These are phyloP conservation scores for Hemithea aestivaria DNA, from an alignment of 2,888 invertebrate genomes.

Conservation along the genomic window DNA sequence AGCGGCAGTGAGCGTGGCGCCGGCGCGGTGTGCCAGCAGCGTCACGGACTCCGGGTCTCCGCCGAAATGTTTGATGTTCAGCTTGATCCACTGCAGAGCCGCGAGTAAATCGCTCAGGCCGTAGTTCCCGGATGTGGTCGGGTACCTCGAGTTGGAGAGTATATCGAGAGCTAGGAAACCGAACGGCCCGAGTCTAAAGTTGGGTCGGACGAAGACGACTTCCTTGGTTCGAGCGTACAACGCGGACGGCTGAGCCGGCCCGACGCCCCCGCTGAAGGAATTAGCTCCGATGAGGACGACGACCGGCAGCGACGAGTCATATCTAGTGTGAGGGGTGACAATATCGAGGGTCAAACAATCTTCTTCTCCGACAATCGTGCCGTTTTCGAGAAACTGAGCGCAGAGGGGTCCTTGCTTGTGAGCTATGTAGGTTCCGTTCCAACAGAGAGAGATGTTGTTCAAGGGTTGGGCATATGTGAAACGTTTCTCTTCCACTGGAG, in stretches of 20 bases:
- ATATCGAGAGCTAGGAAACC: constrained; percentile 90
- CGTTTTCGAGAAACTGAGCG: constrained; percentile 83
- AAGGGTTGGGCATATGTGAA: constrained; percentile 85
- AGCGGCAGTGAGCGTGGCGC: constrained; percentile 90
- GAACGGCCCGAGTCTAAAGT: constrained; percentile 87
- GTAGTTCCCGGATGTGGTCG: constrained; percentile 90
- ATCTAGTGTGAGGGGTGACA: constrained; percentile 88
- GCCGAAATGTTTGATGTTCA: constrained; percentile 91
- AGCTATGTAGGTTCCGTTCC: constrained; percentile 86
- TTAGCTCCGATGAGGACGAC: constrained; percentile 90
- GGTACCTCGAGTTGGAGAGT: constrained; percentile 84
- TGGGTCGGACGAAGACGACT: constrained; percentile 91
- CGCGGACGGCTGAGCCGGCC: constrained; percentile 86
- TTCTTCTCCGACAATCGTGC: constrained; percentile 84
- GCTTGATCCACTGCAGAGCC: constrained; percentile 88
- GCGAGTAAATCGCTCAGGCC: constrained; percentile 89
- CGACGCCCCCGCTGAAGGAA: constrained; percentile 86
- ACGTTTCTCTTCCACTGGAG: constrained; percentile 83
- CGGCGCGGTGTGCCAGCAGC: constrained; percentile 90
- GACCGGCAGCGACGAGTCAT: constrained; percentile 88
- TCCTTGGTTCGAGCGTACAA: constrained; percentile 87
- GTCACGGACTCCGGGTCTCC: constrained; percentile 89
- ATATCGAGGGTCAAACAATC: constrained; percentile 91
- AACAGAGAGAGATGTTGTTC: constrained; percentile 84
- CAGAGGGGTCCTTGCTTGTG: constrained; percentile 84